Percentiles rank a stretch among this genome's conserved stretches.
These are phyloP conservation scores for Lathronympha strigana DNA, from an alignment of 2,888 invertebrate species.

Conservation along the genomic window DNA sequence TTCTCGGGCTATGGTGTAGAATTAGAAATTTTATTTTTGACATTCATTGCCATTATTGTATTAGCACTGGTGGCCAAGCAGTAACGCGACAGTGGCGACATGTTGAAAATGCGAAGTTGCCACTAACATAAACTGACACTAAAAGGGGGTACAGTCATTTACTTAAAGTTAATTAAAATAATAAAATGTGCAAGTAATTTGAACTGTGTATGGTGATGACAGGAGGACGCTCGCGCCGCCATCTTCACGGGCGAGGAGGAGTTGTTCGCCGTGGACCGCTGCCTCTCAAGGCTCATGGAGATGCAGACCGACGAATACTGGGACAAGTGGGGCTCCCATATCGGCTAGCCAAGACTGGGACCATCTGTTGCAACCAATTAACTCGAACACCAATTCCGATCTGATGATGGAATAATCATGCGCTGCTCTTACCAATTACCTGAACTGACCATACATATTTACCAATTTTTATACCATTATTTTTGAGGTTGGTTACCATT, in stretches of 20 bases:
- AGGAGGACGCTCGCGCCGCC: constrained; percentile 92
- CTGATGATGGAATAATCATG: too few relatives aligned
- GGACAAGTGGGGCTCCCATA: constrained; percentile 89
- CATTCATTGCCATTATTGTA: too few relatives aligned
- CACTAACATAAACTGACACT: not conserved
- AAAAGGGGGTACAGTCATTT: not conserved
- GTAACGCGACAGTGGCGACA: too few relatives aligned
- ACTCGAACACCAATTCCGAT: too few relatives aligned
- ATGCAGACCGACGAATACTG: constrained; percentile 99
- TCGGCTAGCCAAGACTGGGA: constrained; percentile 50
- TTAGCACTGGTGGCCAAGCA: too few relatives aligned
- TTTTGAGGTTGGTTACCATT: too few relatives aligned
- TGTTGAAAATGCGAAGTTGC: not conserved
- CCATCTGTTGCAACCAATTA: too few relatives aligned
- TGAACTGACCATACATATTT: too few relatives aligned
- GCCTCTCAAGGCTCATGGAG: constrained; percentile 95
- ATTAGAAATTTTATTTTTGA: too few relatives aligned
- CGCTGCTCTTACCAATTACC: too few relatives aligned
- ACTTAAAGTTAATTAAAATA: not conserved
- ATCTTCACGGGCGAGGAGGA: constrained; percentile 99
- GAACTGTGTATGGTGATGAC: constrained; percentile 46
- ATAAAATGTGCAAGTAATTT: not conserved
- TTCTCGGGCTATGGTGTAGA: constrained; percentile 31
- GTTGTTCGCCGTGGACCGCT: constrained; percentile 97
- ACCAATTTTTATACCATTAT: too few relatives aligned